Evolutionary conservation across 2,797 vertebrate genomes (phyloP), one percentile per base, ranked within the genome.

Genomic region (Pelodytes ibericus): DNA sequence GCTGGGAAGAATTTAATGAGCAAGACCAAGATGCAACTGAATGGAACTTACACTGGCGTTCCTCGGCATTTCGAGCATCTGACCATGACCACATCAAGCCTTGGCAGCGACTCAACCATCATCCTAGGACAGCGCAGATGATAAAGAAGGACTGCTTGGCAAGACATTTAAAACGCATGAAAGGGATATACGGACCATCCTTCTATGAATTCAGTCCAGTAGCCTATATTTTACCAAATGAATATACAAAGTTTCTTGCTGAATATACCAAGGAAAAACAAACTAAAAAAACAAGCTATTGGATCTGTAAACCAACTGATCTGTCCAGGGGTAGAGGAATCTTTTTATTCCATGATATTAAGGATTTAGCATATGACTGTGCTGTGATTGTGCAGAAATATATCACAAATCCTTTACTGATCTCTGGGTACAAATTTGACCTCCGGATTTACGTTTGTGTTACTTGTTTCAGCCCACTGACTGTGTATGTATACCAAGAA

Each of bases 91-190:
- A 79, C 6, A 62, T 95, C 71, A 84, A 90, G 69, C 93, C 92
- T 0, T 94, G 93, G 94, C 94, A 94, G 80, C 87, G 88, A n/a
- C 93, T 96, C 67, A 95, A 94, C 84, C 94, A 94, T 81, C 90
- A 93, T 77, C 94, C 90, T 4, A 92, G 93, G 73, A 93, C 90
- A 0, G 67, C 81, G 16, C 84, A 76, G 44, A 92, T 94, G 80
- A 91, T 92, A 31, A 91, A 91, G 62, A 95, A 95, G 84, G 94
- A 95, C 83, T 87, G 75, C 66, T 72, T 95, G 83, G 93, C 88
- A 27, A 91, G 89, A 31, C 87, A 91, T 80, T 82, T 94, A 73
- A 87, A 86, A 79, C 87, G 89, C 66, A 94, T 93, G 94, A 90
- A 84, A 80, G 85, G 85, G 10, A 77, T 84, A 0, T 92, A 90